Base-by-base conservation (phyloP, 2,888 invertebrate species). In the Lacanobia wlatinum region DNA sequence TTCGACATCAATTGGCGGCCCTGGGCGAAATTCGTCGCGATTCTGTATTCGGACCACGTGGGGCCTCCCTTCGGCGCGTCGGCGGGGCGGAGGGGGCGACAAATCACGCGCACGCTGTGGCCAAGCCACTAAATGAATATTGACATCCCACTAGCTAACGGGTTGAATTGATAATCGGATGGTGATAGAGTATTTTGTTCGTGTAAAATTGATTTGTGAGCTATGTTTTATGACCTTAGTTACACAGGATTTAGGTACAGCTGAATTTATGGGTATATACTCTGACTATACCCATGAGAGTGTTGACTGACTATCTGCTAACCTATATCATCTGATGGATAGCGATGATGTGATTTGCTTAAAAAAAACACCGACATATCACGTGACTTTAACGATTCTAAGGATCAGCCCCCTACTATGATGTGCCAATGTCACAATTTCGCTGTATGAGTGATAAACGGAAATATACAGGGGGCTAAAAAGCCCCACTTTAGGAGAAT, bases 101-200 rank as follows among this genome's bases (percentile, higher is more conserved):
- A 92, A 94, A 94, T 94, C 94, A 94, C 94, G 94, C 92, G 90
- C 90, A 89, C 88, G 85, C 84, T 87, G 76, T 80, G 85, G 85
- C 81, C 83, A 73, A 64, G 69, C 82, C 80, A 77, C 92, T 94
- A 94, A 95, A 96, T 96, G 94, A 95, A 95, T 96, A 96, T 95
- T 96, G 96, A 96, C 96, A 94, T 92, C 94, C 91, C 90, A 92
- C 91, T 92, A 93, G 92, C 89, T 89, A 93, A 92, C 90, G 92
- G 92, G 90, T 92, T 92, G 95, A 95, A 95, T 95, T 94, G 92
- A 92, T 95, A 95, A 95, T 93, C 88, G 90, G 85, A 83, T 86
- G 73, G 87, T 76, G 77, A 76, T 67, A 68, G 75, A 75, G 53
- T 69, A 78, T 69, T 80, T 78, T 70, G 80, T 72, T 65, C 21